Conservation (phyloP, 2,797 vertebrate genomes). For the Rhinophrynus dorsalis region DNA sequence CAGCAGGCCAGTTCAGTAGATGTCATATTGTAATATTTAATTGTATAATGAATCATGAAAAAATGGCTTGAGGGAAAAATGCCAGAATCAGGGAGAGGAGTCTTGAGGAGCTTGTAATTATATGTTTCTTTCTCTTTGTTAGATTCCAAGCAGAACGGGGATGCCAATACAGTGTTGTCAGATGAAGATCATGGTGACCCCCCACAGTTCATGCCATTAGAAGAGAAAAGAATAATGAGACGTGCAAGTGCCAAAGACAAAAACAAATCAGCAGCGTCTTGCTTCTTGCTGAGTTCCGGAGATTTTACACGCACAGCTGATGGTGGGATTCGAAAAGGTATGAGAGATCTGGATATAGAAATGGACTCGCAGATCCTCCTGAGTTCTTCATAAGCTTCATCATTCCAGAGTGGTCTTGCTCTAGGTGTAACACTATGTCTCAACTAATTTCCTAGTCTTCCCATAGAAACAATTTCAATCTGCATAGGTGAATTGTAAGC, state of each 20-base stretch:
- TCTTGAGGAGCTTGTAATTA: no score
- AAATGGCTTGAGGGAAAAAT: no score
- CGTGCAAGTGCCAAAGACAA: slow-evolving; percentile 80
- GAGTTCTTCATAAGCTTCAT: slow-evolving; percentile 31
- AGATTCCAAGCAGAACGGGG: slow-evolving; percentile 96
- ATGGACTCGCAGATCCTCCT: slow-evolving; percentile 42
- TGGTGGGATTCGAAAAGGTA: slow-evolving; percentile 79
- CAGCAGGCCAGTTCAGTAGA: no score
- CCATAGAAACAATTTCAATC: slow-evolving; percentile 19
- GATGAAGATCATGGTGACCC: slow-evolving; percentile 84
- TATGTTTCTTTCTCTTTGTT: not conserved
- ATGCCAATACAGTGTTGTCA: slow-evolving; percentile 84
- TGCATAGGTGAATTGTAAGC: slow-evolving; percentile 34
- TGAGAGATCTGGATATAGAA: slow-evolving; percentile 32
- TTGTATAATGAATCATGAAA: no score
- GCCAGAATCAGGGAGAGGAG: no score
- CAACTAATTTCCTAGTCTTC: slow-evolving; percentile 42
- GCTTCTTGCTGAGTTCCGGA: slow-evolving; percentile 84
- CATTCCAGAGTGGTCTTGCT: slow-evolving; percentile 3
- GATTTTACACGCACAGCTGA: slow-evolving; percentile 81
- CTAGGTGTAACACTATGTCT: slow-evolving; percentile 21
- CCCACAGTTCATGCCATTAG: slow-evolving; percentile 77
- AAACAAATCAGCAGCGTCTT: slow-evolving; percentile 85
- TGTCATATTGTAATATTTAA: no score
- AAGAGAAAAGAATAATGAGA: slow-evolving; percentile 77